These are phyloP conservation scores for Holacanthus passer DNA, from an alignment of 2,113 vertebrate genomes.

Conservation along the genomic window DNA sequence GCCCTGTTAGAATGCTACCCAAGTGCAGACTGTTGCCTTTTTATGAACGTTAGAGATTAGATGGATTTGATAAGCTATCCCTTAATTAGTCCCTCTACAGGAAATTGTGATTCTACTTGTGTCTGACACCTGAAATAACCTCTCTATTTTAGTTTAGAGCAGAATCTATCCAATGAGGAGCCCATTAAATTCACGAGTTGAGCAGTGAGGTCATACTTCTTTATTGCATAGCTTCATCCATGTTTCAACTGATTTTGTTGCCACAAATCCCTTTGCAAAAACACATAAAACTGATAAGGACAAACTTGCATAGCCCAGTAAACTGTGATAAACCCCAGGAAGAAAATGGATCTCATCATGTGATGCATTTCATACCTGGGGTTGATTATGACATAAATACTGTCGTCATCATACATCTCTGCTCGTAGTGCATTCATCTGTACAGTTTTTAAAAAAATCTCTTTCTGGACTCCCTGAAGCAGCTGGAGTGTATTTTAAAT, in stretches of 20 bases:
- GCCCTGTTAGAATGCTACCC: no score
- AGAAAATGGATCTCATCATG: not conserved
- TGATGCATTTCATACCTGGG: not conserved
- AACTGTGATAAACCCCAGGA: conserved; percentile 4
- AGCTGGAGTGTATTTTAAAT: conserved; percentile 39
- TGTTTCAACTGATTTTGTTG: not conserved
- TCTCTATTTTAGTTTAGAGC: not conserved
- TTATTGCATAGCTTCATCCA: conserved; percentile 70
- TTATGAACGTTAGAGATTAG: not conserved
- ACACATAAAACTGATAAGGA: not conserved
- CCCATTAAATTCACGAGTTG: not conserved
- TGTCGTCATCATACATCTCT: not conserved
- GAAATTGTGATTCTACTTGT: not conserved
- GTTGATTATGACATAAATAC: conserved; percentile 10
- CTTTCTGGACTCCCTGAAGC: conserved; percentile 26
- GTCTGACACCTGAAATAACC: no score
- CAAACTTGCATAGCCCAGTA: conserved; percentile 33
- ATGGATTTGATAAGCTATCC: no score
- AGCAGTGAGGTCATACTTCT: conserved; percentile 26
- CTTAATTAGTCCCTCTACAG: no score
- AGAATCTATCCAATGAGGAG: not conserved
- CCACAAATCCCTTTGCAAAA: not conserved
- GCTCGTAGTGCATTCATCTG: conserved; percentile 31
- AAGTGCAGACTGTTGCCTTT: not conserved
- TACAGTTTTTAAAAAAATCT: conserved; percentile 5